Conservation (phyloP, 2,113 vertebrate genomes). For the Mus spicilegus region DNA sequence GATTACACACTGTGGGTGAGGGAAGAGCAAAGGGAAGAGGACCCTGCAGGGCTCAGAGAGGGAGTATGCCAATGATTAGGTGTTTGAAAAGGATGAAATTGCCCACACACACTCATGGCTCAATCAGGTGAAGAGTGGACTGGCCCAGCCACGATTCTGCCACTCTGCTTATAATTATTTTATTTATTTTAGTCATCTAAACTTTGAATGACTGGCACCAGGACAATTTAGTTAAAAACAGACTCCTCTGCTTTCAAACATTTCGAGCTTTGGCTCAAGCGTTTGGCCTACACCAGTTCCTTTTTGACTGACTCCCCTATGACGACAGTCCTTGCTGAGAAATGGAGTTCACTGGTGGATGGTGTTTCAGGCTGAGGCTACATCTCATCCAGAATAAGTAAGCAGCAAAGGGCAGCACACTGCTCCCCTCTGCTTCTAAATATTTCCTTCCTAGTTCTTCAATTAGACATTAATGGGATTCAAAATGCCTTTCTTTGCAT, state of each 20-base stretch:
- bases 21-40: background rate
- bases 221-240: background rate
- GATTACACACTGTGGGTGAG: background rate
- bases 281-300: background rate
- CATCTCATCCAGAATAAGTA: background rate
- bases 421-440: background rate
- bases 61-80: background rate
- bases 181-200: background rate
- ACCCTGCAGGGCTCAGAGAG: background rate
- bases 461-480: slow-evolving; percentile 10
- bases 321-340: background rate
- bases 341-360: background rate
- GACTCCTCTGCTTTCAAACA: background rate
- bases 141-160: background rate
- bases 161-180: background rate
- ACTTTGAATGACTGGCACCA: background rate
- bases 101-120: background rate
- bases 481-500: slow-evolving; percentile 8
- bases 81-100: background rate
- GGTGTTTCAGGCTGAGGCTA: background rate
- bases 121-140: background rate
- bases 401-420: background rate
- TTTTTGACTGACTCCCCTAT: background rate
- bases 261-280: background rate
- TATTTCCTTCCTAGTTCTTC: background rate